A percentile compares a stretch with the other conserved stretches of the same genome.
Evolutionary conservation across 2,888 invertebrate genomes (phyloP).

Genomic region (Machimus atricapillus): DNA sequence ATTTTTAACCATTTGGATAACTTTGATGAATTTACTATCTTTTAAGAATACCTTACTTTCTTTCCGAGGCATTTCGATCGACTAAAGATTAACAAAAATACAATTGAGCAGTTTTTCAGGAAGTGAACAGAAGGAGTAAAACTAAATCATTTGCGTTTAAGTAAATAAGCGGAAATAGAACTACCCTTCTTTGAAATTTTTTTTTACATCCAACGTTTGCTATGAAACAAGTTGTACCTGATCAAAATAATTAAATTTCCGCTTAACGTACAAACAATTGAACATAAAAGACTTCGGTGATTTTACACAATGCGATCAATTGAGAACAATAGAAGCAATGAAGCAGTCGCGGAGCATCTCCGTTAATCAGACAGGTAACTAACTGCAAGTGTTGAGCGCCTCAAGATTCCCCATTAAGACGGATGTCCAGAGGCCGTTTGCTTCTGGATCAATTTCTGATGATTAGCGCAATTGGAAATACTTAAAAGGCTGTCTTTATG

Average conservation of each 20-base stretch:
- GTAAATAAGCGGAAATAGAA: not conserved
- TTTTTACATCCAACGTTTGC: not conserved
- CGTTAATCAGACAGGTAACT: not conserved
- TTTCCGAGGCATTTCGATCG: no score
- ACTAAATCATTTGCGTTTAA: not conserved
- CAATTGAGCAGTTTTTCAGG: not conserved
- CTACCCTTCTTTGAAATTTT: not conserved
- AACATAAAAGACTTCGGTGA: not conserved
- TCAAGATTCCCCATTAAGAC: conserved; percentile 8
- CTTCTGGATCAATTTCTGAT: not conserved
- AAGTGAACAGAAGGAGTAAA: not conserved
- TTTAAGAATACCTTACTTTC: no score
- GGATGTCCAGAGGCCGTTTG: not conserved
- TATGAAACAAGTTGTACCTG: not conserved
- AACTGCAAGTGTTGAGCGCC: not conserved
- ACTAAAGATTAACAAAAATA: not conserved
- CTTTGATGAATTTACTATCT: no score
- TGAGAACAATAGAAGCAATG: not conserved
- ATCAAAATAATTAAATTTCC: not conserved
- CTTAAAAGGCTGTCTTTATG: not conserved
- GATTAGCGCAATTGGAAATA: conserved; percentile 1
- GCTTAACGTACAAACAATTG: not conserved
- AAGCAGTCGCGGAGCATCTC: not conserved
- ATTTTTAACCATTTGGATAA: no score
- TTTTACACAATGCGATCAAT: not conserved